These are phyloP conservation scores for Hydra vulgaris DNA, from an alignment of 30 jellyfish, hydroid and myxozoan species.

Conservation along the genomic window DNA sequence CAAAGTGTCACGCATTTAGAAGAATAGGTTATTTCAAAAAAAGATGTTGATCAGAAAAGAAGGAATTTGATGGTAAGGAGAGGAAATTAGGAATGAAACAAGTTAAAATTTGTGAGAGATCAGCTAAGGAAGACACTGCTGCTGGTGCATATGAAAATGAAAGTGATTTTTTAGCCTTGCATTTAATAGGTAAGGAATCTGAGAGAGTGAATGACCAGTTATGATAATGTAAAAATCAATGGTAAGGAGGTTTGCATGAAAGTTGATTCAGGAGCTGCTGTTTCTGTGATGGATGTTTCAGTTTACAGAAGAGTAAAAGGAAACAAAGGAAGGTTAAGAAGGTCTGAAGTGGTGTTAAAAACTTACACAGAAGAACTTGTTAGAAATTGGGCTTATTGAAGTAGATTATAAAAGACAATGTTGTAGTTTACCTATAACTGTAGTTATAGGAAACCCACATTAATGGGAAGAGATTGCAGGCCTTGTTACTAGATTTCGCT, in stretches of 20 bases:
- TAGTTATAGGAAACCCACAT: no score
- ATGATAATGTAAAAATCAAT: background rate
- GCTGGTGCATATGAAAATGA: background rate
- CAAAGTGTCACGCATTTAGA: background rate
- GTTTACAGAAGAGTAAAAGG: background rate
- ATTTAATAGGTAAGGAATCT: background rate
- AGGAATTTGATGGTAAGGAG: background rate
- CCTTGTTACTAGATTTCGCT: no score
- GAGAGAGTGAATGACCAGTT: background rate
- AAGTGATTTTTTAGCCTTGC: constrained; percentile 11
- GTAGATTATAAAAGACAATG: constrained; percentile 14
- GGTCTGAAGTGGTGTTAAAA: constrained; percentile 2
- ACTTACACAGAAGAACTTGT: constrained; percentile 23
- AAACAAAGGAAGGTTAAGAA: background rate
- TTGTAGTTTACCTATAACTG: no score
- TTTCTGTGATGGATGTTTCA: constrained; percentile 11
- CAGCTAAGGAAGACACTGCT: background rate
- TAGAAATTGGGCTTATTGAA: background rate
- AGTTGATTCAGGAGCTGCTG: constrained; percentile 34
- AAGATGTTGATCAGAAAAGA: background rate
- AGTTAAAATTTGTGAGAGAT: background rate
- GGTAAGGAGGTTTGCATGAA: constrained; percentile 19
- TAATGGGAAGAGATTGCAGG: no score
- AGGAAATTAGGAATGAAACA: background rate
- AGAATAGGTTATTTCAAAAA: background rate